Conservation (phyloP, 64 coral and sea anemone genomes). For the Catalaphyllia jardinei region DNA sequence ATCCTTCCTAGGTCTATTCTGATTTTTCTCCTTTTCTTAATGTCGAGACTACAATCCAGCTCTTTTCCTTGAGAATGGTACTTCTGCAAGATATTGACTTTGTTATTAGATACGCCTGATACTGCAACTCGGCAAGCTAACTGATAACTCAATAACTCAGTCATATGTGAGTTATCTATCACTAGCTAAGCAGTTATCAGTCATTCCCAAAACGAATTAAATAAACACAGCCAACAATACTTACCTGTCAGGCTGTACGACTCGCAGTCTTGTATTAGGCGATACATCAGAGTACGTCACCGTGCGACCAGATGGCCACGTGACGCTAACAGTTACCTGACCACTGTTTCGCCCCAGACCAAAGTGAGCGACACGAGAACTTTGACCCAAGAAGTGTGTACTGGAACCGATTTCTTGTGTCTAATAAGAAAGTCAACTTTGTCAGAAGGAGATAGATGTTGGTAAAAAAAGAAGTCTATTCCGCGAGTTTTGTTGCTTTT, state of each 20-base stretch:
- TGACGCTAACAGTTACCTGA: slow-evolving; percentile 73
- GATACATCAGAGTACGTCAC: slow-evolving; percentile 53
- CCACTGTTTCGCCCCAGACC: slow-evolving; percentile 63
- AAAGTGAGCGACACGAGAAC: slow-evolving; percentile 77
- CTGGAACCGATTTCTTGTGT: slow-evolving; percentile 87
- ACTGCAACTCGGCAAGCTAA: too few species aligned
- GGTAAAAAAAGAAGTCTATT: too few species aligned
- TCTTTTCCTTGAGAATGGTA: too few species aligned
- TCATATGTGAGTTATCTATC: background rate
- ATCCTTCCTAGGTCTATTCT: too few species aligned
- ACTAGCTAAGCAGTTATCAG: background rate
- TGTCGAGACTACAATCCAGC: too few species aligned
- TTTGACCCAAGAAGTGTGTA: slow-evolving; percentile 90
- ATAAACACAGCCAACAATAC: too few species aligned
- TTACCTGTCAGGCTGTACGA: slow-evolving; percentile 48
- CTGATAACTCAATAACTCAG: too few species aligned
- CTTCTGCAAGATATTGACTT: too few species aligned
- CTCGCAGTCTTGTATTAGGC: slow-evolving; percentile 58
- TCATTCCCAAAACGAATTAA: background rate
- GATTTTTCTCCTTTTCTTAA: too few species aligned
- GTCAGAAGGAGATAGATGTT: background rate
- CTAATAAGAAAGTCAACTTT: slow-evolving; percentile 6
- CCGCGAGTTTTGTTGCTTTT: too few species aligned
- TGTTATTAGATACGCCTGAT: too few species aligned
- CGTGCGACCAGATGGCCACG: slow-evolving; percentile 37